These are phyloP conservation scores for Botrylloides violaceus DNA, from an alignment of 23 tunicate species.

Conservation along the genomic window DNA sequence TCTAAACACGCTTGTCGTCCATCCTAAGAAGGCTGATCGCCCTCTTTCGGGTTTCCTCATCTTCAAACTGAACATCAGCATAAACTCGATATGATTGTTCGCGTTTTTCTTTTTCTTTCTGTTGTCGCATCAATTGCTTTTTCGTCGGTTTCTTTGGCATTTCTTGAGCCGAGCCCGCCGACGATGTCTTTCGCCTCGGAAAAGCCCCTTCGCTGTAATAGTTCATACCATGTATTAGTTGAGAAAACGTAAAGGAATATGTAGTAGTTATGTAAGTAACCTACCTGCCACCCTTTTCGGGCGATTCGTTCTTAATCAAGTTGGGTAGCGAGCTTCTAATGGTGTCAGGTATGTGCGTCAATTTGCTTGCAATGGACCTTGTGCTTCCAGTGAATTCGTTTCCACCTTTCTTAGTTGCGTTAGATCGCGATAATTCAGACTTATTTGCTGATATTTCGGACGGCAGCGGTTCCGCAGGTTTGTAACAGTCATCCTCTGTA, in stretches of 20 bases:
- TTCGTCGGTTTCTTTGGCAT: constrained; percentile 9
- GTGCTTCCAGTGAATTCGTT: background rate
- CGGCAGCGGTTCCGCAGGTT: background rate
- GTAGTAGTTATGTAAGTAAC: too few relatives aligned
- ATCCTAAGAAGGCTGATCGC: background rate
- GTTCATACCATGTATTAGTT: too few relatives aligned
- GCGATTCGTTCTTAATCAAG: background rate
- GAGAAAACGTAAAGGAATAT: too few relatives aligned
- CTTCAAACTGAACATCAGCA: background rate
- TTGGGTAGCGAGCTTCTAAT: background rate
- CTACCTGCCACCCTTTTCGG: background rate
- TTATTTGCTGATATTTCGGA: background rate
- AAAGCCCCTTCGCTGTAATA: background rate
- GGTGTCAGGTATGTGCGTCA: background rate
- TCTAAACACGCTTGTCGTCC: background rate
- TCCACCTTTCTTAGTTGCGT: background rate
- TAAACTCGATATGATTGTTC: background rate
- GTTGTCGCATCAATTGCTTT: background rate
- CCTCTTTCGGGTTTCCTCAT: background rate
- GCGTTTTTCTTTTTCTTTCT: background rate
- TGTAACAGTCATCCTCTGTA: background rate
- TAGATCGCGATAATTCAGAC: background rate
- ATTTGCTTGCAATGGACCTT: background rate
- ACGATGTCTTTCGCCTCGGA: constrained; percentile 8
- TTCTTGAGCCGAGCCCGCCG: background rate